phyloP scores from a whole-genome alignment of 2,888 invertebrate species.

The Yponomeuta malinellus region DNA sequence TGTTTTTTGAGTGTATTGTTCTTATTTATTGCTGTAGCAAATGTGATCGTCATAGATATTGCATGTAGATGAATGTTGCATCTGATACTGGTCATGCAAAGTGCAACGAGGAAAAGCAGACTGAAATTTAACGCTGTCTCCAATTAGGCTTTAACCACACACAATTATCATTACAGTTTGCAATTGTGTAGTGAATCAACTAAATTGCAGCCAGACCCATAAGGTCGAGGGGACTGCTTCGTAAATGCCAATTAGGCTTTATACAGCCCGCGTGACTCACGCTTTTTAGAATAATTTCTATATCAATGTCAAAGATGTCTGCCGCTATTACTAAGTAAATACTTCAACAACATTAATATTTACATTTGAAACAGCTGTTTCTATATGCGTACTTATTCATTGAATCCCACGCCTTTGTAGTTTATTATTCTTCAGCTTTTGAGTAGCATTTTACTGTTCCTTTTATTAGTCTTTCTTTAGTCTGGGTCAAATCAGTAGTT shows the following conservation, averaged over 20 bases:
- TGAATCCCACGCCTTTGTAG: slow-evolving; percentile 2
- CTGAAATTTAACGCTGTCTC: not conserved
- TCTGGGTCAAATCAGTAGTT: not conserved
- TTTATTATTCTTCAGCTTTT: not conserved
- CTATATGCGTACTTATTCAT: not conserved
- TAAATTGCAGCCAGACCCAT: slow-evolving; percentile 4
- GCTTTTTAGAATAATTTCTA: slow-evolving; percentile 29
- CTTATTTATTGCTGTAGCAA: not conserved
- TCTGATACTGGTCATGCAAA: not conserved
- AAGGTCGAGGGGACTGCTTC: slow-evolving; percentile 11
- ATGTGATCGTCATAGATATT: not conserved
- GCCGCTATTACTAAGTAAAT: slow-evolving; percentile 4
- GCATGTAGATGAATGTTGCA: not conserved
- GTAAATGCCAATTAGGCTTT: slow-evolving; percentile 12
- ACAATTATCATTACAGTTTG: not conserved
- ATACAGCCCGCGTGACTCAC: slow-evolving; percentile 38
- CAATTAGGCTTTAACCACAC: not conserved
- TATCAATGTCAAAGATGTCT: slow-evolving; percentile 15
- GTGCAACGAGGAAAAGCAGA: not conserved
- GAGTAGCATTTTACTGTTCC: not conserved
- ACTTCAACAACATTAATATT: not conserved
- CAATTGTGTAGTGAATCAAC: not conserved
- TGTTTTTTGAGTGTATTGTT: not conserved
- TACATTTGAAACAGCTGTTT: slow-evolving; percentile 7
- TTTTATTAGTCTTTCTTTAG: not conserved